These are phyloP conservation scores for Neria commutata DNA, from an alignment of 2,888 invertebrate species.

Conservation along the genomic window DNA sequence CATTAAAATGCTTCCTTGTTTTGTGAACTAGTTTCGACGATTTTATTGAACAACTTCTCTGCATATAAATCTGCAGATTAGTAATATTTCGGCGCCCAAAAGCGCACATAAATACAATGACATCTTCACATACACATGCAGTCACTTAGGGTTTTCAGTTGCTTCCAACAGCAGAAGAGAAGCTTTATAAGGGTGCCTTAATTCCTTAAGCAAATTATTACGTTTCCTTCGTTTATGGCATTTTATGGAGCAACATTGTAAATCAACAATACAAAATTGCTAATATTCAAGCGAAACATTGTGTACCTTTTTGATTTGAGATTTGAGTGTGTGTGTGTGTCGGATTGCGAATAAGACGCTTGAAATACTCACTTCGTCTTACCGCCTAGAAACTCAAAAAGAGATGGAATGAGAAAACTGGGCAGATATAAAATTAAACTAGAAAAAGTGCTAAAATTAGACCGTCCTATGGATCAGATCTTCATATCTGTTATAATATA, in stretches of 20 bases:
- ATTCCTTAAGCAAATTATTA: constrained; percentile 52
- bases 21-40: constrained; percentile 51
- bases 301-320: background rate
- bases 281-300: background rate
- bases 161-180: too few relatives aligned
- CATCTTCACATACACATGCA: too few relatives aligned
- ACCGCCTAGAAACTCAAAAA: too few relatives aligned
- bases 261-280: constrained; percentile 14
- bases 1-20: constrained; percentile 52
- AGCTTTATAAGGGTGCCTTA: constrained; percentile 11
- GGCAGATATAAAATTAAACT: background rate
- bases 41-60: constrained; percentile 59
- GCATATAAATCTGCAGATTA: constrained; percentile 59
- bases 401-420: too few relatives aligned
- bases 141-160: too few relatives aligned
- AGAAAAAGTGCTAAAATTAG: background rate
- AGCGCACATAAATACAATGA: too few relatives aligned
- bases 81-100: too few relatives aligned
- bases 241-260: constrained; percentile 28
- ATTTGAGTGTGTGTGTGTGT: too few relatives aligned
- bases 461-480: constrained; percentile 9
- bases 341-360: too few relatives aligned
- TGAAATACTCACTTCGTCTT: too few relatives aligned
- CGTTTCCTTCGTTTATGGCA: constrained; percentile 40
- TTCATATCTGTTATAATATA: too few relatives aligned